Conservation (phyloP, 2,888 invertebrate species). For the Molorchus minor region DNA sequence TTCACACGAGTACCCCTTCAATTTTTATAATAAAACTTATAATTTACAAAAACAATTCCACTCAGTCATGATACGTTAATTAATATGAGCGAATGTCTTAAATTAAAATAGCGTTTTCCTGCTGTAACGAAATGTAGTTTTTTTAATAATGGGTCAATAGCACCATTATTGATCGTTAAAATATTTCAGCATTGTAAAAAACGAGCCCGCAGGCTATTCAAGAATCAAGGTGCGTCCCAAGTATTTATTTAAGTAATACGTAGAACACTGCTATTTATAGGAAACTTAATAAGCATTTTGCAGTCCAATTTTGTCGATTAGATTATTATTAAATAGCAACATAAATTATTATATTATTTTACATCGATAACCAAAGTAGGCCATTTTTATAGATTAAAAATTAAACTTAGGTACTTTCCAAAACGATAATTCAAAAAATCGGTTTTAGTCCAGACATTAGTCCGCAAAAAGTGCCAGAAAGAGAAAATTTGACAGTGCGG, state of each 20-base stretch:
- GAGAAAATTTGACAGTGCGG: too few relatives aligned
- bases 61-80: constrained; percentile 22
- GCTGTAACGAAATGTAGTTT: constrained; percentile 19
- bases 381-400: neutral
- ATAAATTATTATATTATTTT: too few relatives aligned
- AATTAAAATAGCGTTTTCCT: constrained; percentile 26
- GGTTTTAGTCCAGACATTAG: too few relatives aligned
- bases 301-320: constrained; percentile 4
- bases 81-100: constrained; percentile 22
- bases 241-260: constrained; percentile 19
- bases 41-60: constrained; percentile 17
- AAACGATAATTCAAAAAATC: too few relatives aligned
- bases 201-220: constrained; percentile 11
- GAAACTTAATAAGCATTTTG: constrained; percentile 1
- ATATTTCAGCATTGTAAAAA: constrained; percentile 27
- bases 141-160: constrained; percentile 27
- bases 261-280: constrained; percentile 19
- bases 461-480: too few relatives aligned
- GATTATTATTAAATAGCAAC: neutral
- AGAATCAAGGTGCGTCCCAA: constrained; percentile 22
- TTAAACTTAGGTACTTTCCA: constrained; percentile 1
- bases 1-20: neutral
- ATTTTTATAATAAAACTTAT: neutral
- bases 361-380: neutral
- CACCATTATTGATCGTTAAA: constrained; percentile 30